phyloP scores from a whole-genome alignment of 2,888 invertebrate species.

The Troides helena region DNA sequence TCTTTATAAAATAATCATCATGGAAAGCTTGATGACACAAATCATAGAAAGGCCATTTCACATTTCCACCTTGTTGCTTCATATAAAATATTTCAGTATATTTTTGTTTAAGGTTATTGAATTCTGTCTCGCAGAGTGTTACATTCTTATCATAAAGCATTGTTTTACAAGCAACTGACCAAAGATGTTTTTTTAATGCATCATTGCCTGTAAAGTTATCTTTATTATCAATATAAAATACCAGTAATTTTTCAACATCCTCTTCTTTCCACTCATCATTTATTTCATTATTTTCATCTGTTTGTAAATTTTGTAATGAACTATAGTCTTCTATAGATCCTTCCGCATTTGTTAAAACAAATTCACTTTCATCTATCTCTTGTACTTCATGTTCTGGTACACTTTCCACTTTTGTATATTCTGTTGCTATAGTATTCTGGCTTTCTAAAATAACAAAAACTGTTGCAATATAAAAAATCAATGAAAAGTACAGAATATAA shows the following conservation, averaged over 20 bases:
- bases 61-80: constrained; percentile 45
- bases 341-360: constrained; percentile 41
- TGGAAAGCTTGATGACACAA: constrained; percentile 63
- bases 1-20: constrained; percentile 45
- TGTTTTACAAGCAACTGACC: constrained; percentile 69
- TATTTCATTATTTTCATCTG: constrained; percentile 31
- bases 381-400: constrained; percentile 30
- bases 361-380: constrained; percentile 36
- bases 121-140: constrained; percentile 53
- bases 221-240: constrained; percentile 69
- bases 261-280: constrained; percentile 58
- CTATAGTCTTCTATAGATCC: constrained; percentile 36
- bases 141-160: constrained; percentile 59
- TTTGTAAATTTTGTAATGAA: constrained; percentile 31
- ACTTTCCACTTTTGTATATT: constrained; percentile 35
- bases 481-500: background rate
- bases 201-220: constrained; percentile 54
- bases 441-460: constrained; percentile 48
- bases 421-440: constrained; percentile 46
- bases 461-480: background rate
- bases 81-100: constrained; percentile 49
- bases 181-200: constrained; percentile 58
- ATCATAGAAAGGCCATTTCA: constrained; percentile 56
- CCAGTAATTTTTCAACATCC: constrained; percentile 57
- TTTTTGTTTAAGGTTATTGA: constrained; percentile 51